Evolutionary conservation across 1,140 invertebrate genomes (phyloP).

Genomic region (Dryas iulia): DNA sequence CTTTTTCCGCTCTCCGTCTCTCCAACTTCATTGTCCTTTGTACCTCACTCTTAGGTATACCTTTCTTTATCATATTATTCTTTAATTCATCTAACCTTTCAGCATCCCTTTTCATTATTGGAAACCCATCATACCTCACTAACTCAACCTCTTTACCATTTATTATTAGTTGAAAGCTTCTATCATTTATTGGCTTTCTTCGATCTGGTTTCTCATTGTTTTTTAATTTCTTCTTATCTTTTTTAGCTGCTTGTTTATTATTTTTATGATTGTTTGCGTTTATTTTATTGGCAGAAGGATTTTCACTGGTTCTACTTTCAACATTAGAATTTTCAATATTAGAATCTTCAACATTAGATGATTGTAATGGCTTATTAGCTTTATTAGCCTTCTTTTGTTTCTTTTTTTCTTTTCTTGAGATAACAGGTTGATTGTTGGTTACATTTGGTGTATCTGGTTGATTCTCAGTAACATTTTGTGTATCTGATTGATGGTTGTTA

Average conservation of each 20-base stretch:
- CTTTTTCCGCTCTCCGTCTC: constrained; percentile 86
- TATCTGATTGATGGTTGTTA: not conserved
- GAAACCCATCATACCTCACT: constrained; percentile 85
- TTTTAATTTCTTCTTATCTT: constrained; percentile 40
- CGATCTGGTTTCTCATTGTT: constrained; percentile 56
- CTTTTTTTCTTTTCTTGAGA: not conserved
- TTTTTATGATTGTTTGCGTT: not conserved
- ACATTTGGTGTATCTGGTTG: not conserved
- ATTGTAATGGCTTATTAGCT: not conserved
- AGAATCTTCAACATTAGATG: not conserved
- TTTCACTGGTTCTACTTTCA: not conserved
- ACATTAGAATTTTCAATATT: not conserved
- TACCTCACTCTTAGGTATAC: constrained; percentile 85
- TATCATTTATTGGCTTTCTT: constrained; percentile 76
- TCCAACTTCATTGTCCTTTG: constrained; percentile 85
- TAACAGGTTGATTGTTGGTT: not conserved
- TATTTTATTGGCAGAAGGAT: not conserved
- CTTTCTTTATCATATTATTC: constrained; percentile 84
- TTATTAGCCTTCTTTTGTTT: not conserved
- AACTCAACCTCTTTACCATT: constrained; percentile 84
- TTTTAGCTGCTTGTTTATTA: constrained; percentile 4
- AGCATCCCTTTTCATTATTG: constrained; percentile 86
- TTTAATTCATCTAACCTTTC: constrained; percentile 82
- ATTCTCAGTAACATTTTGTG: not conserved
- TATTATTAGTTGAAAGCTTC: constrained; percentile 80